Evolutionary conservation across 1,140 invertebrate species (phyloP), one percentile per base, ranked within the genome.

Genomic region (Drosophila sproati): DNA sequence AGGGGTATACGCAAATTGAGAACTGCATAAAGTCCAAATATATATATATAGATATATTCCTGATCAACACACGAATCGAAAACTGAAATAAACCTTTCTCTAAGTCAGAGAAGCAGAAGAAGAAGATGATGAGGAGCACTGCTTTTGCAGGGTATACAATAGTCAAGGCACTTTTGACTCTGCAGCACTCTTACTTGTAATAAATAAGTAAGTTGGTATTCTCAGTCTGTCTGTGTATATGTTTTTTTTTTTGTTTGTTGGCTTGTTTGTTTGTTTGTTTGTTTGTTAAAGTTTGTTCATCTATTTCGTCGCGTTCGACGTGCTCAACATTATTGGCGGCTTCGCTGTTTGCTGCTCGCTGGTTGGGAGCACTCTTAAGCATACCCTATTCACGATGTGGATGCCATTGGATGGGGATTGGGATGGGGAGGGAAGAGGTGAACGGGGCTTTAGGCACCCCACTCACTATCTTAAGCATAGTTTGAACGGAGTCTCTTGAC

Each of bases 211-310:
- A 89, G 85, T 88, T 88, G 74, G 83, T 60, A 70, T 54, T 50
- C 29, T 20, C 39, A 45, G 52, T 34, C 32, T 31, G 52, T 32
- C 54, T 41, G 64, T 61, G 20, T 20, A 20, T 20, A 20, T 20
- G 20, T 20, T 20, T 20, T 45, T n/a, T 32, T 63, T 20, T 63
- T 54, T 66, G 63, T 56, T 48, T 57, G 59, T 56, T 41, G 20
- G 60, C 60, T 61, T 70, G 41, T 62, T 70, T 76, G 72, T 70
- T 52, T 67, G 76, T 69, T 83, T 77, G 75, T 82, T 43, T 88
- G 83, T 88, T 88, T 80, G 85, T 50, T 54, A 76, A 88, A 88
- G 85, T 88, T 88, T 89, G 80, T 73, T 89, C 73, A 87, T 87
- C 78, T 77, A 50, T 57, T 71, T 60, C 72, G 43, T 74, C 37